A percentile compares a stretch with the other conserved stretches of the same genome.
These are phyloP conservation scores for Knipowitschia caucasica DNA, from an alignment of 2,797 vertebrate genomes.

Conservation along the genomic window DNA sequence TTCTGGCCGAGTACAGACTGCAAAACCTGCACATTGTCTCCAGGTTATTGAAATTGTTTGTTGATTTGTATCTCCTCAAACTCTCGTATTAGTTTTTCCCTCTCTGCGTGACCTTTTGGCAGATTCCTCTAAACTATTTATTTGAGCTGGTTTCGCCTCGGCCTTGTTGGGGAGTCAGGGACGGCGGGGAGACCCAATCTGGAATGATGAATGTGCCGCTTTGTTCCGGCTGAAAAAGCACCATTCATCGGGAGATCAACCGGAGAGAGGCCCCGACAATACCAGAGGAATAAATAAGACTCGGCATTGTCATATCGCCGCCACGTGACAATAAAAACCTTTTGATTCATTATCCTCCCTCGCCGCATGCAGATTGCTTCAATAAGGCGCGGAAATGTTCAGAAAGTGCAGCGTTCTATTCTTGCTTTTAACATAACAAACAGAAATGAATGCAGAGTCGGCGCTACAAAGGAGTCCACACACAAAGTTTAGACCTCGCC, in stretches of 20 bases:
- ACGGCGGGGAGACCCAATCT: conserved; percentile 39
- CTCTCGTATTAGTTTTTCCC: conserved; percentile 66
- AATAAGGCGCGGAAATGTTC: conserved; percentile 26
- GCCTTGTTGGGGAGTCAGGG: conserved; percentile 42
- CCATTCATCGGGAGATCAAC: conserved; percentile 57
- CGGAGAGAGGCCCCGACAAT: conserved; percentile 57
- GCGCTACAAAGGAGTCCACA: conserved; percentile 4
- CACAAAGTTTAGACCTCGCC: too few relatives aligned
- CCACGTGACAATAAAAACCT: conserved; percentile 53
- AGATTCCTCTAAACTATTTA: conserved; percentile 68
- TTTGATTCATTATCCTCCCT: conserved; percentile 54
- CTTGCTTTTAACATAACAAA: conserved; percentile 26
- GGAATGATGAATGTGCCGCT: conserved; percentile 66
- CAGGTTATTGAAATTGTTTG: conserved; percentile 59
- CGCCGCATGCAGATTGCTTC: conserved; percentile 44
- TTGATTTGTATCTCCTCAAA: conserved; percentile 73
- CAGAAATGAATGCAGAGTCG: conserved; percentile 26
- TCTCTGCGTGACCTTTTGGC: conserved; percentile 70
- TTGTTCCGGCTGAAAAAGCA: conserved; percentile 65
- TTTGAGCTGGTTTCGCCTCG: conserved; percentile 65
- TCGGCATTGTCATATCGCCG: conserved; percentile 50
- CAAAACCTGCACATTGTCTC: conserved; percentile 51
- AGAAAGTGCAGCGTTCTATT: conserved; percentile 9
- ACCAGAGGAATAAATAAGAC: conserved; percentile 65
- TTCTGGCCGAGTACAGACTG: too few relatives aligned